Base-by-base conservation (phyloP, 92 coral and sea anemone species). In the Pocillopora meandrina region DNA sequence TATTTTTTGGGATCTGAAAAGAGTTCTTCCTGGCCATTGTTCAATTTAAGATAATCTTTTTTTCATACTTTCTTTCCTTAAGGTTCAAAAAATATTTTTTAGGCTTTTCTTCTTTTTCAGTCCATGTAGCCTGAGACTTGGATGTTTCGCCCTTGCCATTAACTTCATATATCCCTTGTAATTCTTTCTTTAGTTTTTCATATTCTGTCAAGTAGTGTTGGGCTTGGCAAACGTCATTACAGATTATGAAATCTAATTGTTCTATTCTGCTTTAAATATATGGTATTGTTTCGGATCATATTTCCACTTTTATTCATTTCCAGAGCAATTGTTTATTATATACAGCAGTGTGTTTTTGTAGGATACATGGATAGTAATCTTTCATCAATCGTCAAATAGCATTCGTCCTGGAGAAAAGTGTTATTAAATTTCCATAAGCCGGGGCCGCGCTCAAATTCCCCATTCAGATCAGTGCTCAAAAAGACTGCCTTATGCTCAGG, bases 181-280 rank as follows among this genome's bases (percentile, higher is more conserved):
- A 56, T 56, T 74, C 65, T 56, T 74, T 74, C 42, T 74, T 74
- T 12, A 74, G 64, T 56, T 6, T 56, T 56, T 74, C 78, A 56
- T 56, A 74, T 10, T 56, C 78, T n/a, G 31, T 17, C 12, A 74
- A 12, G 16, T 19, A 33, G 5, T 74, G 35, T n/a, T 56, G 78
- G 35, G 56, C 78, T 74, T 19, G 78, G 49, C 65, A 56, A 56
- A 56, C 63, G 42, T 74, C 78, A n/a, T 74, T 74, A 14, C 78
- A 74, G 62, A 74, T 74, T 55, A 52, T 74, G 34, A 17, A 9
- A 10, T 74, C 77, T 74, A 74, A 74, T 60, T 76, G 20, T 17
- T 78, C 63, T 19, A 78, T 26, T 75, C 20, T 75, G 12, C 23
- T 59, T 23, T 58, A 56, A 60, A 75, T 26, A 56, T 26, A 26